These are phyloP conservation scores for Nematolebias whitei DNA, from an alignment of 2,113 vertebrate species.

Conservation along the genomic window DNA sequence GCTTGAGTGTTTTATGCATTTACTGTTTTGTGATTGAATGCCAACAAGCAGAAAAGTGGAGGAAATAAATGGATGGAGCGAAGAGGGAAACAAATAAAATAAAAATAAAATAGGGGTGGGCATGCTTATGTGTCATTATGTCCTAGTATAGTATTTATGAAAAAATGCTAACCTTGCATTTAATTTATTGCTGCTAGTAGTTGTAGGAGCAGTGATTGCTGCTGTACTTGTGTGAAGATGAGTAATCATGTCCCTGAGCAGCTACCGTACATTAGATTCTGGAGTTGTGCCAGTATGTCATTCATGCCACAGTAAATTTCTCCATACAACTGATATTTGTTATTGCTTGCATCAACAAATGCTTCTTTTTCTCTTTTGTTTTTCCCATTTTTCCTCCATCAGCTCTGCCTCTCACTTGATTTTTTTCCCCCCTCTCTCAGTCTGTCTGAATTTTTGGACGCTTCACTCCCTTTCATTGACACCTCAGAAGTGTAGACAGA, in stretches of 20 bases:
- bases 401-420: conserved; percentile 35
- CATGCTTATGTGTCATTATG: conserved; percentile 61
- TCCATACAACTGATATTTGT: conserved; percentile 67
- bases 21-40: conserved; percentile 66
- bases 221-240: conserved; percentile 61
- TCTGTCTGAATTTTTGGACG: conserved; percentile 43
- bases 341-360: conserved; percentile 59
- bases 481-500: conserved; percentile 61
- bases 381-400: conserved; percentile 24
- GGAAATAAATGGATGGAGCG: conserved; percentile 27
- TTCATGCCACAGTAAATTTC: conserved; percentile 50
- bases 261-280: conserved; percentile 33
- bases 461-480: conserved; percentile 42
- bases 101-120: not conserved
- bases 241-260: conserved; percentile 59
- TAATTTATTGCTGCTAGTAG: conserved; percentile 74
- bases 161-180: conserved; percentile 56
- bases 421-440: conserved; percentile 8
- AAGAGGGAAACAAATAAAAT: not conserved
- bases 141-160: conserved; percentile 50
- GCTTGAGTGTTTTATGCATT: conserved; percentile 75
- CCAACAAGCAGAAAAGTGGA: conserved; percentile 55
- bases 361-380: conserved; percentile 43
- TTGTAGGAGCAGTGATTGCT: too few relatives aligned
- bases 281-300: conserved; percentile 49